Evolutionary conservation across 2,888 invertebrate genomes (phyloP), one percentile per base, ranked within the genome.

Genomic region (Argyresthia goedartella): DNA sequence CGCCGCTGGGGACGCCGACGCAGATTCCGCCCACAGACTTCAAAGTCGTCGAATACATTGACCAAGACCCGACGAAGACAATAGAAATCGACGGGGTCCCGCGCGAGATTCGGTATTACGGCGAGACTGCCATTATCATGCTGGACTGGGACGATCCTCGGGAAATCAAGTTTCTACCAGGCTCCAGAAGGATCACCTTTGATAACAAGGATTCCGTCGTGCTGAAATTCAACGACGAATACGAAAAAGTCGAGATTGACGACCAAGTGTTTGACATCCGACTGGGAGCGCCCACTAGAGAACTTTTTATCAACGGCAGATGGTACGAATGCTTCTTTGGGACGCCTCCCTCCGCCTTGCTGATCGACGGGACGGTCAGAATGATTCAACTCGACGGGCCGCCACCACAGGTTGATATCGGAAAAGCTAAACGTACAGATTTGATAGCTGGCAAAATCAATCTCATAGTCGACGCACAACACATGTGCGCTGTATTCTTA

Each of bases 261-360:
- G 93, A 93, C 4, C 89, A 90, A 67, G 79, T 89, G 4, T 93
- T 94, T 70, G 90, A 92, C 56, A 92, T 98, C 41, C 91, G 93
- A 60, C 92, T 98, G 60, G 98, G 98, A 13, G 95, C 95, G 10
- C 97, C 97, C 0, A 96, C 97, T 0, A 89, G 97, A 52, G 98
- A 98, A 67, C 81, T 99, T 39, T 95, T 92, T 64, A 92, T 99
- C 49, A 95, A 99, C 70, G 93, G 93, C 8, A 88, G 92, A 55
- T 94, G 95, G 88, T 97, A 93, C 73, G 97, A 97, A 71, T 95
- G 96, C 63, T 95, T 93, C 74, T 99, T 99, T 72, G 96, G 95
- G 36, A 97, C 96, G 1, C 92, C 94, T 47, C 92, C 95, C 0
- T 89, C 96, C 49, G 90, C 91, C 1, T 92, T 97, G 9, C 91